These are phyloP conservation scores for Labeo catla DNA, from an alignment of 2,113 vertebrate species.

Conservation along the genomic window DNA sequence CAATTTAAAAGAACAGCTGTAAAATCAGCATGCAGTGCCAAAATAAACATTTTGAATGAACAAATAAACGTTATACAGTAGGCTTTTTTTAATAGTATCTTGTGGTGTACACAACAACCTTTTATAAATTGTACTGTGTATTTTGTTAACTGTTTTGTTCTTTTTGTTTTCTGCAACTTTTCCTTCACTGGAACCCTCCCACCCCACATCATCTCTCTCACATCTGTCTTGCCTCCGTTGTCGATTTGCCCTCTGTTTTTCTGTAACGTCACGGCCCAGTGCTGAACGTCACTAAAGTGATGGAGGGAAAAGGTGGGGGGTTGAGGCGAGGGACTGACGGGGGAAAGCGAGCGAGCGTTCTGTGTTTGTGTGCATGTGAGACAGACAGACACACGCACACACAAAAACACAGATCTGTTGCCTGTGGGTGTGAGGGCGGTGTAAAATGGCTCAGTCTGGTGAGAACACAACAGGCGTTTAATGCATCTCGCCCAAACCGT, in stretches of 20 bases:
- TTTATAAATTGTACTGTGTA: neutral
- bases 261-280: constrained; percentile 78
- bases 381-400: constrained; percentile 39
- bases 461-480: constrained; percentile 67
- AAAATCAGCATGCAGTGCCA: no score
- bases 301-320: constrained; percentile 75
- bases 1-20: no score
- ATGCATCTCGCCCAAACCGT: constrained; percentile 43
- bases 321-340: constrained; percentile 60
- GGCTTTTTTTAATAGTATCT: neutral
- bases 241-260: constrained; percentile 61
- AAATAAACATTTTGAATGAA: neutral
- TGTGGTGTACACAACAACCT: neutral
- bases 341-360: constrained; percentile 58
- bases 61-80: neutral
- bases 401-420: constrained; percentile 55
- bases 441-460: constrained; percentile 66
- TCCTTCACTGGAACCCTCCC: constrained; percentile 26
- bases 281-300: constrained; percentile 77
- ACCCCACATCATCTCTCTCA: neutral
- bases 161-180: constrained; percentile 48
- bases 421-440: constrained; percentile 61
- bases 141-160: constrained; percentile 40
- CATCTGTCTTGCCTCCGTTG: neutral
- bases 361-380: constrained; percentile 48